These are phyloP conservation scores for Mycteria americana DNA, from an alignment of 2,797 vertebrate species.

Conservation along the genomic window DNA sequence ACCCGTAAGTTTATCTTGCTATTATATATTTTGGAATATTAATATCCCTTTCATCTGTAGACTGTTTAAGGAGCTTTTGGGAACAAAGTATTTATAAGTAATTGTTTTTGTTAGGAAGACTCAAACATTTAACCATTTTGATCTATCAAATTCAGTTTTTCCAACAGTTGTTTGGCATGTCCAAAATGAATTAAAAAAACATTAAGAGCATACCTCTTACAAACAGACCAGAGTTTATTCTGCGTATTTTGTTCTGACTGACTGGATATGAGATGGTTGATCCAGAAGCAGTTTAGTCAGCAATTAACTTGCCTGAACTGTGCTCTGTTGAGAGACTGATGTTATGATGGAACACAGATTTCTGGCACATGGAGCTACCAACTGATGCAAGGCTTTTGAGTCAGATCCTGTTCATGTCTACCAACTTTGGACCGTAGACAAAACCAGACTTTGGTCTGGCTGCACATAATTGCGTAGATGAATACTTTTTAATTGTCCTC, in stretches of 20 bases:
- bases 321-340: not conserved
- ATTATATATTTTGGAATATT: not conserved
- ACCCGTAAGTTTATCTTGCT: slow-evolving; percentile 82
- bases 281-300: not conserved
- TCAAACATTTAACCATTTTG: not conserved
- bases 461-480: not conserved
- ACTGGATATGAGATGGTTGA: not conserved
- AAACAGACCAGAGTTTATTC: not conserved
- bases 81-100: not conserved
- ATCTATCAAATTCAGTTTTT: not conserved
- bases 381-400: not conserved
- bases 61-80: not conserved
- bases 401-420: not conserved
- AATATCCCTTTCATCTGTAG: not conserved
- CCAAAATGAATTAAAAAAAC: not conserved
- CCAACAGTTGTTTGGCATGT: not conserved
- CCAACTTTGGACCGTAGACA: not conserved
- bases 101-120: not conserved
- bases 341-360: not conserved
- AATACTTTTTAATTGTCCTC: not conserved
- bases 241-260: not conserved
- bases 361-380: not conserved
- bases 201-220: not conserved
- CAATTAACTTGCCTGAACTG: not conserved
- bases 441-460: not conserved